Base-by-base conservation (phyloP, 1,140 invertebrate genomes). In the Delia radicum region DNA sequence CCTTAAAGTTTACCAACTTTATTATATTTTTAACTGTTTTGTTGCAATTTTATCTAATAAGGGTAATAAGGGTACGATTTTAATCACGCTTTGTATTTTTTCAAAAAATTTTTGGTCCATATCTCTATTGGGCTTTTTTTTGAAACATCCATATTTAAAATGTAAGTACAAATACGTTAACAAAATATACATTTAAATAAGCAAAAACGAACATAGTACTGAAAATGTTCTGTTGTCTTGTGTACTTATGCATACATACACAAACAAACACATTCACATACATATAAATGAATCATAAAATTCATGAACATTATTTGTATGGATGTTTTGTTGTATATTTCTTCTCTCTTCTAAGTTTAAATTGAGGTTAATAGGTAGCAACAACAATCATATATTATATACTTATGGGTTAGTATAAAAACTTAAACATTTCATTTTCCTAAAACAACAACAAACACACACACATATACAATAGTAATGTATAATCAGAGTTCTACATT, bases 301-400 rank as follows among this genome's bases (percentile, higher is more conserved):
- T 69, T 69, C 65, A 69, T 33, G 65, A 69, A 69, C 29, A 69
- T 33, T 69, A 33, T 69, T 67, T 24, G 24, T 28, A 26, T 63
- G 15, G 62, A 13, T 21, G 7, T 63, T 63, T 28, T 13, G 24
- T 69, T 21, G 15, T 29, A 13, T 69, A 3, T 21, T n/a, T 69
- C 37, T 33, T 42, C n/a, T 42, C 13, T 67, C 18, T 67, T 6
- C 24, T 29, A 8, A 37, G 29, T 69, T 37, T 21, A 69, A 69
- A 69, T 69, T 69, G 65, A 69, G 65, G 65, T 69, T 69, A 69
- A 69, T 69, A 69, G 65, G 65, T 33, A 69, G 31, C 65, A 69
- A 12, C 29, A 69, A 7, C 63, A 67, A 67, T 31, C 33, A 69
- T 13, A 69, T 21, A 5, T 55, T 55, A 55, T 55, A 55, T 55